Evolutionary conservation across 1,140 invertebrate genomes (phyloP).

Genomic region (Zophobas atratus): DNA sequence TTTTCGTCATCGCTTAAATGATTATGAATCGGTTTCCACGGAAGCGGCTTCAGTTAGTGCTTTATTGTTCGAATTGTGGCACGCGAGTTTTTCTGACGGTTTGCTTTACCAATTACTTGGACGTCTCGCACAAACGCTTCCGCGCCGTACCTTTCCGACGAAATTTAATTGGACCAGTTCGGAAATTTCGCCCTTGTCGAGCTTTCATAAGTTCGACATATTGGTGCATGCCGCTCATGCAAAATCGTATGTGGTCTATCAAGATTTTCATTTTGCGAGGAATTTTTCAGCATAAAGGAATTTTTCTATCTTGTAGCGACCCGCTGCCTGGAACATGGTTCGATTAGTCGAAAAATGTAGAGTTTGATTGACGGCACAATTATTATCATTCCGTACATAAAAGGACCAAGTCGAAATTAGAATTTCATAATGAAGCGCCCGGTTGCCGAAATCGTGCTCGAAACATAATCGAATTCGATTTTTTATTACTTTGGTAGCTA

Average conservation of each 20-base stretch:
- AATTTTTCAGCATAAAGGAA: constrained; percentile 52
- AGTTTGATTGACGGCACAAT: constrained; percentile 21
- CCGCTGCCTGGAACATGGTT: constrained; percentile 18
- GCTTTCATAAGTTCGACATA: constrained; percentile 38
- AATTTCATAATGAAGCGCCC: constrained; percentile 13
- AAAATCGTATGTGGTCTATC: constrained; percentile 54
- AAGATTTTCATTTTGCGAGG: constrained; percentile 55
- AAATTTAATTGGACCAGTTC: constrained; percentile 21
- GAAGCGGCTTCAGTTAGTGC: background rate
- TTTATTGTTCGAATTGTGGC: constrained; percentile 4
- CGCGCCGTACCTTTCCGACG: background rate
- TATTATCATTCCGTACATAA: constrained; percentile 15
- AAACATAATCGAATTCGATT: constrained; percentile 31
- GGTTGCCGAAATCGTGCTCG: constrained; percentile 7
- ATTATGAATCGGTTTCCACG: constrained; percentile 14
- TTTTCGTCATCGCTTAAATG: constrained; percentile 25
- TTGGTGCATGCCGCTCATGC: constrained; percentile 48
- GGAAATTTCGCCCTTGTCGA: background rate
- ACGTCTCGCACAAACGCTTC: constrained; percentile 9
- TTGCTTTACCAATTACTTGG: constrained; percentile 28
- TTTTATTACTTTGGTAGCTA: constrained; percentile 19
- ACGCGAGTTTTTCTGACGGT: background rate
- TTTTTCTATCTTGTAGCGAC: constrained; percentile 37
- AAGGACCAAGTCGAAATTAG: background rate
- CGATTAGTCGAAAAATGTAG: background rate